Evolutionary conservation across 2,888 invertebrate genomes (phyloP), one percentile per base, ranked within the genome.

Genomic region (Hyalella azteca): DNA sequence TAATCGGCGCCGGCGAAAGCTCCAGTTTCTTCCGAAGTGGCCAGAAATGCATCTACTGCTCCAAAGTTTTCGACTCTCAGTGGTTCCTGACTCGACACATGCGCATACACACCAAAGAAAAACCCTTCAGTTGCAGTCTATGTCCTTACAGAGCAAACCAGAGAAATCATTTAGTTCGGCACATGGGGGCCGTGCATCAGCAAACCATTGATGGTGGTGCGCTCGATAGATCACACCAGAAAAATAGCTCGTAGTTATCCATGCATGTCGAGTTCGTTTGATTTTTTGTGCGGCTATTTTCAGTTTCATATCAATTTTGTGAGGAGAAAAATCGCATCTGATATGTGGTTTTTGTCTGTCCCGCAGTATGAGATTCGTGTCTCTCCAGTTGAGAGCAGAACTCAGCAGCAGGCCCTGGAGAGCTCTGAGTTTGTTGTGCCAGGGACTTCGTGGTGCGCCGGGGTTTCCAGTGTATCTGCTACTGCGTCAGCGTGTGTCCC

Each of bases 91-190:
- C 41, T 36, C 54, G 79, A 48, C 82, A 82, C 45, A 39, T 79
- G 32, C 77, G 81, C 40, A 79, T 54, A 48, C 82, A 82, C 79
- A 82, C 82, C 15, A 81, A 81, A 19, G 82, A 82, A 66, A 77
- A 79, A 50, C 82, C 82, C 41, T 82, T 77, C 59, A 40, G 73
- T 48, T 82, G 82, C 76, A 36, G 66, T n/a, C 78, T 60, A 4
- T 78, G 78, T 60, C 60, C 59, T 22, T 78, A 78, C 26, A 36
- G 78, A 29, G 78, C 78, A 9, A 78, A 59, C 40, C 78, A 60
- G 36, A 60, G 66, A 41, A 66, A 66, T 15, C 59, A 78, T 60
- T 66, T 78, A 45, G 48, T 59, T 36, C 59, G 78, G 13, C 78
- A 78, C 32, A 60, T 78, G 32, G 40, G 41, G 2, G 41, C 40